Base-by-base conservation (phyloP, 2,888 invertebrate genomes). In the Imbricaverruca yamaguchii region DNA sequence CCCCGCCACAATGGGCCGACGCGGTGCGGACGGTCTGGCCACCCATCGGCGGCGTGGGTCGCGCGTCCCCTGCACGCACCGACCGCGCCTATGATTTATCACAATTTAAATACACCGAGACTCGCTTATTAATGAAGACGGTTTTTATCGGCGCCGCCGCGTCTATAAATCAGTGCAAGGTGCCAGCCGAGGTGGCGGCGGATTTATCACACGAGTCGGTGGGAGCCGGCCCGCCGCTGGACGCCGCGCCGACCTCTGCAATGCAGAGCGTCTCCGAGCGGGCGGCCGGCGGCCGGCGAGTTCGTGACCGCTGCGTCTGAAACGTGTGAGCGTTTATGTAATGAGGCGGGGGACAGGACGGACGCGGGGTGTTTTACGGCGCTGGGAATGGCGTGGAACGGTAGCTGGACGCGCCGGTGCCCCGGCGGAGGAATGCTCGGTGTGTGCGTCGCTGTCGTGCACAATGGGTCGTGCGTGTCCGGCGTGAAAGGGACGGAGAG, bases 41-140 rank as follows among this genome's bases (percentile, higher is more conserved):
- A 74, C 74, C 74, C 74, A 55, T 11, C 74, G 21, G 53, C 74
- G 0, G 21, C 9, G 74, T 74, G 74, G 53, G 74, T 18, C 53
- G 55, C 53, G 55, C 15, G 59, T 59, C 59, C 12, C 23, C 53
- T n/a, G 4, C 55, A 55, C 74, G 13, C 23, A 23, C 65, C 65
- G 65, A 23, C 23, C 74, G 69, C 74, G 53, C 55, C 53, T 11
- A 55, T 74, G 74, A 74, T 74, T 74, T 74, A 74, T 74, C 74
- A 74, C 74, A 74, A 74, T 74, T 74, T 74, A 74, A 74, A 74
- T 74, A 55, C 74, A 74, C 74, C 74, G 74, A 8, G 55, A 21
- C 74, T 2, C 39, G 74, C 55, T 53, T 74, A 74, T 74, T 74
- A 74, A 74, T 74, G 74, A 74, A 74, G 74, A 53, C 55, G 74